Evolutionary conservation across 2,888 invertebrate species (phyloP), one percentile per base, ranked within the genome.

Genomic region (Ichneumon xanthorius): DNA sequence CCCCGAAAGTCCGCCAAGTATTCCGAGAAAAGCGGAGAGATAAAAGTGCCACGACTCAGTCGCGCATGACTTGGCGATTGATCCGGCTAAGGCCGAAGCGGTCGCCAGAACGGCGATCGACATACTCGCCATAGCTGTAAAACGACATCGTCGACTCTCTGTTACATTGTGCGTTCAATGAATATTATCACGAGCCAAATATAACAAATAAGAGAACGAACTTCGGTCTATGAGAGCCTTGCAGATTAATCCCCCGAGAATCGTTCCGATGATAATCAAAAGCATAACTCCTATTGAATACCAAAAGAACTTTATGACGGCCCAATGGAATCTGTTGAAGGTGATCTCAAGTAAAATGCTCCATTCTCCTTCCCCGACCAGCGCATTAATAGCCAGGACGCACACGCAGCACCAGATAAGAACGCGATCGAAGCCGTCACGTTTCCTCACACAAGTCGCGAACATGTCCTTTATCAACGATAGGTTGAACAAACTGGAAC

Each of bases 301-400:
- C 61, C 94, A 93, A 0, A 96, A 96, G 88, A 0, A 22, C 22
- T 22, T 22, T 95, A 97, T 45, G 40, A 96, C 94, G 22, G 95
- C 94, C 97, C 97, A 97, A 30, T 95, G 94, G 55, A 97, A 95
- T 89, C 96, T 95, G 61, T 95, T 94, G 84, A 96, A 95, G 7
- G 96, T 93, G 88, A 96, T 97, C 87, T 96, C 89, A 90, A 96
- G 97, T 61, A 95, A 95, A 16, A 97, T 94, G 14, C 94, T 90
- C 22, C 92, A 82, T 37, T 95, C 92, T 19, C 96, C 96, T 86
- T 95, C 94, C 4, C 94, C 75, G 26, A 94, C 92, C 80, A 95
- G 93, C 84, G 95, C 89, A 0, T 93, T 90, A 16, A 92, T 11
- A 6, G 89, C 80, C 37, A 93, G 88, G 14, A 87, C 78, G 65